phyloP scores from a whole-genome alignment of 2,797 vertebrate species.

The Aldrovandia affinis region DNA sequence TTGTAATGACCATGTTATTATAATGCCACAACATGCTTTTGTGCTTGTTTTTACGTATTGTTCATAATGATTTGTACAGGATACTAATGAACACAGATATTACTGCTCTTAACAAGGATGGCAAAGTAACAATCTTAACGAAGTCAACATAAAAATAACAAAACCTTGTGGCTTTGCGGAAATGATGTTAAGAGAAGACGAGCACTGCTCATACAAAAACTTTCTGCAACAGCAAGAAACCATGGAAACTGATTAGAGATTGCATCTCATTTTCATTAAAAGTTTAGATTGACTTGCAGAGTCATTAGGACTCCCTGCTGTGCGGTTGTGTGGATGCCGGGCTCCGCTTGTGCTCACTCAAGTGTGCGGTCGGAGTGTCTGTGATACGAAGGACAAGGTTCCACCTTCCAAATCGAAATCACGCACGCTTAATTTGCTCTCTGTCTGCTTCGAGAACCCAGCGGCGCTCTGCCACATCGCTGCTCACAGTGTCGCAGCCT shows the following conservation, averaged over 20 bases:
- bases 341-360: neutral
- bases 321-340: neutral
- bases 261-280: slow-evolving; percentile 23
- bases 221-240: neutral
- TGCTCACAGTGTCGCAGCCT: neutral
- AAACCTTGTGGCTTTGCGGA: neutral
- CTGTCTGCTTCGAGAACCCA: neutral
- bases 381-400: neutral
- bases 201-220: neutral
- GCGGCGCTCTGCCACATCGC: neutral
- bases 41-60: neutral
- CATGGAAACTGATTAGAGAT: neutral
- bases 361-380: slow-evolving; percentile 4
- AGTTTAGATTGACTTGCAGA: slow-evolving; percentile 16
- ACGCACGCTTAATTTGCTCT: slow-evolving; percentile 36
- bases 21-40: neutral
- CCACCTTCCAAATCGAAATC: slow-evolving; percentile 33
- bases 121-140: neutral
- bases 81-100: neutral
- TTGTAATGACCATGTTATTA: neutral
- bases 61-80: neutral
- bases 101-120: neutral
- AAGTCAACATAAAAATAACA: neutral
- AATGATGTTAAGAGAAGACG: neutral
- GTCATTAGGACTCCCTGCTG: slow-evolving; percentile 14